These are phyloP conservation scores for Arizona elegans DNA, from an alignment of 2,113 vertebrate species.

Conservation along the genomic window DNA sequence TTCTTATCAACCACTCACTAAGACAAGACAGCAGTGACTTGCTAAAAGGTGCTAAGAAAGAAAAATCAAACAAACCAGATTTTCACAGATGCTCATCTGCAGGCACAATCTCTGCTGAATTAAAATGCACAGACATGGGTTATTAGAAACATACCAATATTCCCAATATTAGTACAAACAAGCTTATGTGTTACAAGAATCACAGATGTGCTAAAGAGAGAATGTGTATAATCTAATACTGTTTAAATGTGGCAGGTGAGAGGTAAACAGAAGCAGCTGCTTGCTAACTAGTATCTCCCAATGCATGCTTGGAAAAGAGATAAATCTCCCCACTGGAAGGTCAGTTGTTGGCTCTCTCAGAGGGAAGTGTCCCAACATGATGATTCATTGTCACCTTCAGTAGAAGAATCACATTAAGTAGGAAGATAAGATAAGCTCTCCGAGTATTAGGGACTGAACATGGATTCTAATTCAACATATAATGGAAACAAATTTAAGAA, in stretches of 20 bases:
- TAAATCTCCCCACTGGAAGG: slow-evolving; percentile 55
- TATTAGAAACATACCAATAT: neutral
- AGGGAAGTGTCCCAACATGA: slow-evolving; percentile 44
- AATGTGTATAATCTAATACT: neutral
- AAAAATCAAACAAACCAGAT: neutral
- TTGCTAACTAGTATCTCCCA: neutral
- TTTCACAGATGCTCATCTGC: neutral
- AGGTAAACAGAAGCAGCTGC: neutral
- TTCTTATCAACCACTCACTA: neutral
- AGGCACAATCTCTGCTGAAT: neutral
- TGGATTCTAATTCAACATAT: slow-evolving; percentile 1
- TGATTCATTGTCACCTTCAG: slow-evolving; percentile 51
- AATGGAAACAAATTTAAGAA: neutral
- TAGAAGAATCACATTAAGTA: slow-evolving; percentile 48
- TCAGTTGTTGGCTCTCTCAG: slow-evolving; percentile 47
- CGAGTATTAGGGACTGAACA: neutral
- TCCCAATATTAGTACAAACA: neutral
- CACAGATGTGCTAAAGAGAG: rapidly evolving
- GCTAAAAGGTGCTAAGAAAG: neutral
- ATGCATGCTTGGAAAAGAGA: neutral
- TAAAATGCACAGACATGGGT: neutral
- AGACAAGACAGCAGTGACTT: neutral
- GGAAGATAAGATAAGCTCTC: slow-evolving; percentile 6
- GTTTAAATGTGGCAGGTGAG: neutral
- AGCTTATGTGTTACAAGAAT: neutral